Base-by-base conservation (phyloP, 2,888 invertebrate genomes). In the Papilio demoleus region DNA sequence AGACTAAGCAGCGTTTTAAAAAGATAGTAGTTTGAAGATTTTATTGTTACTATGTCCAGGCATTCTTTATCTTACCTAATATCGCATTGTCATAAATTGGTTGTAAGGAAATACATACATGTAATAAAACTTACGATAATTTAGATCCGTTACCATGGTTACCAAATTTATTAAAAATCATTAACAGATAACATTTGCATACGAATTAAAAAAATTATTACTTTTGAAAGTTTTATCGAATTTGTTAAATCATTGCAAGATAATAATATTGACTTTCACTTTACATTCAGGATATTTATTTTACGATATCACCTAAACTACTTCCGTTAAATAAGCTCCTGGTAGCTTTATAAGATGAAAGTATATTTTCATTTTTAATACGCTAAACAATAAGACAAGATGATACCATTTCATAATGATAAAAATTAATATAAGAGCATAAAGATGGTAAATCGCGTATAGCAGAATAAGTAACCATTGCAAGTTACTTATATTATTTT, bases 231-330 rank as follows among this genome's bases (percentile, higher is more conserved):
- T 81, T 81, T 74, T 75, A 83, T 80, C 82, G 83, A 84, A 85
- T 82, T 80, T 68, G 77, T 78, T 78, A 76, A 73, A 76, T 77
- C 72, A 79, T 76, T 76, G 76, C 61, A 71, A 72, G 72, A 67
- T 76, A 76, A 79, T 84, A 75, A 76, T 81, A 78, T 78, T 77
- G 77, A 88, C 90, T 90, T 90, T 90, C 89, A 83, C 88, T 78
- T 73, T 17, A 31, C 42, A 24, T 66, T 61, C 58, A 64, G 65
- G 42, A 60, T 66, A 27, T 77, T 71, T 73, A 74, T 50, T 45
- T 27, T 19, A 24, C n/a, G 27, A 24, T 17, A 9, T 24, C n/a
- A 17, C 17, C 8, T 4, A 14, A 22, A 22, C 8, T 17, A 36
- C 11, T 27, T 31, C 1, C 17, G 17, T 53, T 17, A 31, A 24